Base-by-base conservation (phyloP, 2,113 vertebrate species). In the Verasper variegatus region DNA sequence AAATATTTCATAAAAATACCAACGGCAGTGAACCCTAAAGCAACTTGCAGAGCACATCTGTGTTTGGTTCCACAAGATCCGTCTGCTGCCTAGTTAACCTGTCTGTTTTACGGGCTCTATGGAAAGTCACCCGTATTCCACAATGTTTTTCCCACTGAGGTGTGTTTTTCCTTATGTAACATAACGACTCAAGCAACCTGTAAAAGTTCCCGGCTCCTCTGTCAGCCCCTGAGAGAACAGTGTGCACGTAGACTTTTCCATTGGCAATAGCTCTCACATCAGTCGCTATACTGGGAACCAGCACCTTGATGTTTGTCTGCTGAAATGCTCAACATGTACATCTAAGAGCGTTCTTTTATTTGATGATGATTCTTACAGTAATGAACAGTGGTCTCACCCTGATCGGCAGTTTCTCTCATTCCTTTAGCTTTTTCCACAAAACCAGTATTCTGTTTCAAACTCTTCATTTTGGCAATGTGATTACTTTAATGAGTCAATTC, bases 131-230 rank as follows among this genome's bases (percentile, higher is more conserved):
- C 31, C 35, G 58, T 61, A 47, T 51, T 74, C 65, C 64, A 26
- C 66, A 62, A 5, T 71, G 80, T 75, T 86, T 81, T 83, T 69
- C 70, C 80, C 66, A 2, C 70, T 10, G 61, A 84, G 47, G 76
- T 76, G 78, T 60, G 80, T 86, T 80, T 70, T 73, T 20, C 18
- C 74, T 89, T 88, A 83, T 23, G 69, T 80, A 88, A 89, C 84
- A 40, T 76, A 42, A 80, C 14, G 35, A 74, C 71, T 84, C 57
- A 70, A 61, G 57, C 72, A 13, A 60, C 71, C 69, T 73, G 70
- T 86, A 79, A 76, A 80, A 72, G 60, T 35, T 0, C 57, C 58
- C 79, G 47, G 40, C 67, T 63, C 55, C 60, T 80, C 62, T 23
- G 51, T 27, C 68, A 51, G 57, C 70, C 69, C 55, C 56, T 12